Evolutionary conservation across 2,113 vertebrate species (phyloP).

Genomic region (rat (Rattus norvegicus)): DNA sequence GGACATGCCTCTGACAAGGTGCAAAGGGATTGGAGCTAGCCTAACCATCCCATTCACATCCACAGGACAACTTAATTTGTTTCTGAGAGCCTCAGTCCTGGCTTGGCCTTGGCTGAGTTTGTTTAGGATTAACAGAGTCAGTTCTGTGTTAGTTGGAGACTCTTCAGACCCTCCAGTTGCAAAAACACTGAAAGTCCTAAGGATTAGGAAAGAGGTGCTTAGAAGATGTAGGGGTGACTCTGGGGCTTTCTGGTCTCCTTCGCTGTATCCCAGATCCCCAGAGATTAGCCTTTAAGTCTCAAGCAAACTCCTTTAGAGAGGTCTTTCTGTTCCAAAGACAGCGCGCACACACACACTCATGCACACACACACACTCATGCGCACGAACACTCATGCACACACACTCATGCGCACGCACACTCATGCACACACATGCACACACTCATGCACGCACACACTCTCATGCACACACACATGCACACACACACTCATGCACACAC

Average conservation of each 20-base stretch:
- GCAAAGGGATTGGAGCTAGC: neutral
- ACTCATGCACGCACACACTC: too few relatives aligned
- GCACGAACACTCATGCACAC: too few relatives aligned
- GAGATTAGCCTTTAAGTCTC: neutral
- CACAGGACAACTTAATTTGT: neutral
- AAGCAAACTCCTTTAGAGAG: fast-evolving
- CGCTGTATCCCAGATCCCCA: neutral
- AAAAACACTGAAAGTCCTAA: neutral
- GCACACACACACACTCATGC: too few relatives aligned
- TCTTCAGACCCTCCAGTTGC: neutral
- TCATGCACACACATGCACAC: too few relatives aligned
- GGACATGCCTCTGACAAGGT: neutral
- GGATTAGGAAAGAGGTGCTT: neutral
- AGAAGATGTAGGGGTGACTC: neutral
- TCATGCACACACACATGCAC: too few relatives aligned
- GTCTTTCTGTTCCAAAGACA: neutral
- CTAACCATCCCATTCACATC: neutral
- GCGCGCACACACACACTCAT: too few relatives aligned
- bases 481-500: too few relatives aligned
- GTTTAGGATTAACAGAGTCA: neutral
- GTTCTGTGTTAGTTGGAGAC: neutral
- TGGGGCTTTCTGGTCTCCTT: neutral
- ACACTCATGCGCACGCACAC: too few relatives aligned
- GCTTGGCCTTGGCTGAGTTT: neutral
- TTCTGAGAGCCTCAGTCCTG: conserved; percentile 2